Percentiles rank a stretch among this genome's conserved stretches.
Conservation (phyloP, 2,797 vertebrate species). For the Rhinichthys osculus region DNA sequence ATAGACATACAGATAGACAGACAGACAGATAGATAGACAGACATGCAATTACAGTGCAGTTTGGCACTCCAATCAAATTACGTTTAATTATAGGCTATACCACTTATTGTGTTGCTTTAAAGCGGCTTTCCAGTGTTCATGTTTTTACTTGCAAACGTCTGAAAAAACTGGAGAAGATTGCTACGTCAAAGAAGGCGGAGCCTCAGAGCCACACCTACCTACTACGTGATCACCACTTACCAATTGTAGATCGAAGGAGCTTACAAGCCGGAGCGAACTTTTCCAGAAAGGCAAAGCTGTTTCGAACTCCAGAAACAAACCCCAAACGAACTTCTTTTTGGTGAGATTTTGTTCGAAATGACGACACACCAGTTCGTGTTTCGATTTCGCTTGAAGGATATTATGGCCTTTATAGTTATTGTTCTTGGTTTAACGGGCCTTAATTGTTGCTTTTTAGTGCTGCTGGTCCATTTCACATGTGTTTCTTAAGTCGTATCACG, state of each 20-base stretch:
- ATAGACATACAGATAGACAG: too few species aligned
- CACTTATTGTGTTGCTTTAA: too few species aligned
- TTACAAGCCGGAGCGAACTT: neutral
- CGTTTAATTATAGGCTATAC: too few species aligned
- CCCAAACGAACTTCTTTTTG: neutral
- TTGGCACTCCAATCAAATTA: too few species aligned
- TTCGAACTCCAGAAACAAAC: neutral
- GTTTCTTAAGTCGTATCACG: neutral
- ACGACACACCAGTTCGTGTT: neutral
- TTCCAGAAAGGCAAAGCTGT: neutral
- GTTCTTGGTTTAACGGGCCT: neutral
- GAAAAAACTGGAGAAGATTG: neutral
- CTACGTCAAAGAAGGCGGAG: neutral
- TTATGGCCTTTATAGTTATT: neutral
- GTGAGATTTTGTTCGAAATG: neutral
- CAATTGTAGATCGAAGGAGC: neutral
- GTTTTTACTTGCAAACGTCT: neutral
- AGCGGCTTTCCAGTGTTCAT: neutral
- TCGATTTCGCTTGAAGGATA: neutral
- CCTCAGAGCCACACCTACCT: neutral
- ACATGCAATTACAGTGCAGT: too few species aligned
- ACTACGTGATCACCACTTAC: too few species aligned
- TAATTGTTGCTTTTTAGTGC: neutral
- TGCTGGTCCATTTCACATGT: neutral
- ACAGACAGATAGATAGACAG: too few species aligned